Evolutionary conservation across 2,888 invertebrate species (phyloP), one percentile per base, ranked within the genome.

Genomic region (Tortrix viridana): DNA sequence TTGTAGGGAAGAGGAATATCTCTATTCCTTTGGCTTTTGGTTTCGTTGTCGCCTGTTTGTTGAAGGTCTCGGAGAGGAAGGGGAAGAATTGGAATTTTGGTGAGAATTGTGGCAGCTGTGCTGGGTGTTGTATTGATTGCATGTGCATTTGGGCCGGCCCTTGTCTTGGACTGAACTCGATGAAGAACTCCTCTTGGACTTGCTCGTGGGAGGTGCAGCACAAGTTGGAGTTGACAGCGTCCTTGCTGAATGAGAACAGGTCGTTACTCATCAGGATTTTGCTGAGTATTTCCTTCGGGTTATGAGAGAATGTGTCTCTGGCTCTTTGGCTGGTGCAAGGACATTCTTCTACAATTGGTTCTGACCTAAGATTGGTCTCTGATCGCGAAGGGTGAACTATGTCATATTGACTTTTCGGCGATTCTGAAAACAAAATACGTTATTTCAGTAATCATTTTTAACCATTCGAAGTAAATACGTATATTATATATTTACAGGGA

Each of bases 171-270:
- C 72, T 69, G 12, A 88, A 70, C 64, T 90, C 88, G 1, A 88
- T 77, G 46, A 81, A 74, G 1, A 87, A 68, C 2, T 85, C 84
- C 65, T 89, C 88, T 38, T 82, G 80, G 0, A 79, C 58, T 26
- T 83, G 77, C 57, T 89, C 90, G 55, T 85, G 86, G 2, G 90
- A 88, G 16, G 84, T 82, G 65, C 91, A 91, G 67, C 91, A 91
- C 7, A 78, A 57, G 0, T 78, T 65, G 0, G 88, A 87, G 3
- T 75, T 71, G 1, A 71, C 20, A 5, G 81, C 78, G 6, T 86
- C 84, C 65, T 80, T 85, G 59, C 75, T 75, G 12, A 66, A 75
- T 1, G 76, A 74, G 66, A 89, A 86, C 0, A 88, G 66, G 23
- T 88, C 84, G 48, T 83, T 85, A 65, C 76, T 81, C 55, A 68